Percentiles rank a stretch among this genome's conserved stretches.
Evolutionary conservation across 2,113 vertebrate species (phyloP).

Genomic region (Strix uralensis): DNA sequence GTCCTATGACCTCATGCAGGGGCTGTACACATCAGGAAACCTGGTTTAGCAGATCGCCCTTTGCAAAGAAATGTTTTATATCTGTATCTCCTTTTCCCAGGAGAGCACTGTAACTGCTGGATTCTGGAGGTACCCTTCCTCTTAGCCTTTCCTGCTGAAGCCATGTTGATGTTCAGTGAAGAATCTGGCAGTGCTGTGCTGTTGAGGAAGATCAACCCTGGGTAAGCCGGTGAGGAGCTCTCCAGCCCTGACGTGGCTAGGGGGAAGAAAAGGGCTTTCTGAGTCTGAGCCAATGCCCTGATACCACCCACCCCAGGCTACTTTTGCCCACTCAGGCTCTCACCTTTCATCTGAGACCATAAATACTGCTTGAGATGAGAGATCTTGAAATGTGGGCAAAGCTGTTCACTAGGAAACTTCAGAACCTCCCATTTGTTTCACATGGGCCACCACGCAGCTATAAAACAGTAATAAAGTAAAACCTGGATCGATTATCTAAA

Average conservation of each 20-base stretch:
- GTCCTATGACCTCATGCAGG: accelerated
- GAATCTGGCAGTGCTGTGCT: background rate
- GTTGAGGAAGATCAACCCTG: background rate
- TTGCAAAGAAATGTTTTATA: background rate
- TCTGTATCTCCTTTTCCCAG: background rate
- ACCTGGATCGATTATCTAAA: constrained; percentile 23
- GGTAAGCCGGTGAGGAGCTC: background rate
- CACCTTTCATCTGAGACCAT: background rate
- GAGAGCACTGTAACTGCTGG: background rate
- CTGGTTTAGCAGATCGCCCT: background rate
- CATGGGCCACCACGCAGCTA: background rate
- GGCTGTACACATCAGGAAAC: background rate
- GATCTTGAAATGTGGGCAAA: background rate
- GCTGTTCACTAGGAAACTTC: background rate
- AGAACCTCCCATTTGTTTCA: constrained; percentile 19
- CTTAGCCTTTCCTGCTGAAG: background rate
- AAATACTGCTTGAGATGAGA: background rate
- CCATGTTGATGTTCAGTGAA: background rate
- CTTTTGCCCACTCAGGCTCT: background rate
- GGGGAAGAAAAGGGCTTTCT: background rate
- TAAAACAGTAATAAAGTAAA: constrained; percentile 16
- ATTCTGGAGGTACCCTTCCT: background rate
- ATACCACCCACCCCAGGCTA: background rate
- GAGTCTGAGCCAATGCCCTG: background rate
- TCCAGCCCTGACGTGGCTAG: background rate